Evolutionary conservation across 2,888 invertebrate genomes (phyloP), one percentile per base, ranked within the genome.

Genomic region (Embidobia sp.): DNA sequence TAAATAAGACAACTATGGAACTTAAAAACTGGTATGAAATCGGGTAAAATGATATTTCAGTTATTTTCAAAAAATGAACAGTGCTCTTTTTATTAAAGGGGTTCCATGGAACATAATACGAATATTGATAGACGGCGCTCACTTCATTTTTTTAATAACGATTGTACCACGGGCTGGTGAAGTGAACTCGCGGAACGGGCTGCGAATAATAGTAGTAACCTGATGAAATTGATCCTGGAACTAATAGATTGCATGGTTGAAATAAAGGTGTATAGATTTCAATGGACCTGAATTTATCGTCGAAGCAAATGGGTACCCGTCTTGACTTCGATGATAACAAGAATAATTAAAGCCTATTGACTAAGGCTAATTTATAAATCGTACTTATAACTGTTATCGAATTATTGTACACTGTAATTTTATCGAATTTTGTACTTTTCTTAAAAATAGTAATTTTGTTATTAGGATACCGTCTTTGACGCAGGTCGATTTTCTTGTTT

Each of bases 151-250:
- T 81, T 87, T 86, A 88, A 87, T 85, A 83, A 82, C 83, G 85
- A 87, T 89, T 89, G 86, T 89, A 89, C 89, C 88, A 89, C 81
- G 89, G 89, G 81, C 83, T 85, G 85, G 86, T 88, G 88, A 88
- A 89, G 84, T 87, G 87, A 88, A 83, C 88, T 84, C 83, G 82
- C 85, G 89, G 89, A 85, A 87, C 87, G 84, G 89, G 89, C 88
- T 88, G 81, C 87, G 89, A 88, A 88, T 89, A 89, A 88, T 89
- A 89, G 87, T 83, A 85, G 88, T 86, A 89, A 75, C 67, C 78
- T 84, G 84, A 84, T 79, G 84, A 75, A 67, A 74, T 59, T 51
- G 74, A 70, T 83, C 85, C 88, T 88, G 89, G 85, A 89, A 89
- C 64, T 76, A 13, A 76, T 70, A 57, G 76, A 76, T 44, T 33